Evolutionary conservation across 1,140 invertebrate species (phyloP), one percentile per base, ranked within the genome.

Genomic region (Artemia franciscana): DNA sequence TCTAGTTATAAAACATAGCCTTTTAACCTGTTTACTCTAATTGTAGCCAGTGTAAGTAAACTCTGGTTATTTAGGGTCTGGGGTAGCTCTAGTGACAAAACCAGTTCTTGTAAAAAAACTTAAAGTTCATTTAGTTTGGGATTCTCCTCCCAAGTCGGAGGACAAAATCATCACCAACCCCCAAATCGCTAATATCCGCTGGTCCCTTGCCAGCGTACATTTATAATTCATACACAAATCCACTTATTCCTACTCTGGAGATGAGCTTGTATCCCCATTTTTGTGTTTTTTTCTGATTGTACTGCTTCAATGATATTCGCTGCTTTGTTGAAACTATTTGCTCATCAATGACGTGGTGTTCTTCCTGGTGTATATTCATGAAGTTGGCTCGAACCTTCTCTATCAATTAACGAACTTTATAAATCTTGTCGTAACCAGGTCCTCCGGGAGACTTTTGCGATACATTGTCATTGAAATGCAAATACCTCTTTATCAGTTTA

Each of bases 401-500:
- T n/a, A n/a, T 21, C 21, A 59, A 26, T 21, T n/a, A 24, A 5
- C 58, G 21, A 59, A 59, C 25, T 23, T 59, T 59, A 15, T 59
- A 24, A 26, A 59, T 15, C 21, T 5, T 59, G 58, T 23, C 58
- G 25, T 59, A 24, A 5, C 4, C 58, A 59, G 15, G 58, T 23
- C 25, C 4, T 59, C 58, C 58, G 18, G 21, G 5, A 24, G 58
- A 15, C 18, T 24, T 26, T n/a, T 24, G 25, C 15, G 58, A 3
- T 24, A 25, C 15, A 59, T 59, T 59, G 58, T 4, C 25, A 15
- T 59, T 59, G 58, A 59, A 59, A 25, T 59, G 58, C 18, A 59
- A n/a, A 59, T 24, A 59, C 25, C 58, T 21, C 15, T 59, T 59
- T n/a, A 59, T 59, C 58, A 5, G 4, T 26, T 59, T n/a, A n/a